Conservation (phyloP, 2,888 invertebrate species). For the Chouioia cunea region DNA sequence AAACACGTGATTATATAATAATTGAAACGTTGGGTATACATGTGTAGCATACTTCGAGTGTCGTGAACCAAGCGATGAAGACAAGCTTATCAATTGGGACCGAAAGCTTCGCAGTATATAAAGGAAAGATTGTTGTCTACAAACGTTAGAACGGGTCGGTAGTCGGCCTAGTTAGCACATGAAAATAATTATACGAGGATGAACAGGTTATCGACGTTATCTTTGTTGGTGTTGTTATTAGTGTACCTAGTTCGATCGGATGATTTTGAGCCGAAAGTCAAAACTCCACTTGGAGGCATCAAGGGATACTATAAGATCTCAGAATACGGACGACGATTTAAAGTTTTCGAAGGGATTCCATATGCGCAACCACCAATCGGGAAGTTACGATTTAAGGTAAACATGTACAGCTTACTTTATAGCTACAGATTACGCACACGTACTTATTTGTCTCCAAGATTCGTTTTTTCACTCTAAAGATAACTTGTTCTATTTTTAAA, state of each 20-base stretch:
- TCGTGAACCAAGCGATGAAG: too few relatives aligned
- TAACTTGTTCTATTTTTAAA: background rate
- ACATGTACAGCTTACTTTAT: background rate
- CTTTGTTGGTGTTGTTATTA: slow-evolving; percentile 3
- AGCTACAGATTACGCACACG: too few relatives aligned
- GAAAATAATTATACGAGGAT: slow-evolving; percentile 1
- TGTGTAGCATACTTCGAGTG: too few relatives aligned
- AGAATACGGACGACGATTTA: slow-evolving; percentile 49
- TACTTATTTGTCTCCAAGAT: too few relatives aligned
- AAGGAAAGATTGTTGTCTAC: too few relatives aligned
- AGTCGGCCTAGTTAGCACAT: background rate
- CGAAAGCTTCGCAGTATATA: too few relatives aligned
- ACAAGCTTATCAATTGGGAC: too few relatives aligned
- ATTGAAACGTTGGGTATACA: too few relatives aligned
- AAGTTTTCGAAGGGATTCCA: slow-evolving; percentile 55
- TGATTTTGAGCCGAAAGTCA: slow-evolving; percentile 48
- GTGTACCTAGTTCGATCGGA: slow-evolving; percentile 14
- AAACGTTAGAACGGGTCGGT: background rate
- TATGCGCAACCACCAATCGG: slow-evolving; percentile 54
- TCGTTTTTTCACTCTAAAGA: too few relatives aligned
- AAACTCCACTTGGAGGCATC: slow-evolving; percentile 52
- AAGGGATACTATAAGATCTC: slow-evolving; percentile 53
- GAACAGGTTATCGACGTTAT: background rate
- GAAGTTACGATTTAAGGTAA: slow-evolving; percentile 54
- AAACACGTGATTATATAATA: too few relatives aligned